Evolutionary conservation across 2,888 invertebrate genomes (phyloP).

Genomic region (Drosophila barbarae): DNA sequence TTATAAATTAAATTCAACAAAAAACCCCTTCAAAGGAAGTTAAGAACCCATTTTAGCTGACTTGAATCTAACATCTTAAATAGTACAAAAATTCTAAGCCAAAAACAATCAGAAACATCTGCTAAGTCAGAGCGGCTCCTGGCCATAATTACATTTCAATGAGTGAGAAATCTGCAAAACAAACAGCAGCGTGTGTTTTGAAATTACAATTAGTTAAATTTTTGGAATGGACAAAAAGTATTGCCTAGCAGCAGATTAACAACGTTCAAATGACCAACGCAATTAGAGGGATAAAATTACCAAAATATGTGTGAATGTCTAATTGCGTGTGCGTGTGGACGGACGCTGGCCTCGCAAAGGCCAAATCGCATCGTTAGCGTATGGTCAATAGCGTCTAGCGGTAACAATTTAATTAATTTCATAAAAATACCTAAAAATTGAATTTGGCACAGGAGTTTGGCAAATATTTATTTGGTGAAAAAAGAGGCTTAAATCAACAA

Average conservation of each 20-base stretch:
- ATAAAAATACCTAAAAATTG: conserved; percentile 1
- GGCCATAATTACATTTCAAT: conserved; percentile 72
- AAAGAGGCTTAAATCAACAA: conserved; percentile 8
- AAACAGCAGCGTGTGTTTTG: conserved; percentile 45
- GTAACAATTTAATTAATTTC: conserved; percentile 7
- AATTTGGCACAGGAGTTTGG: conserved; percentile 2
- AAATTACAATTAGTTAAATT: conserved; percentile 52
- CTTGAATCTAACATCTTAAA: conserved; percentile 8
- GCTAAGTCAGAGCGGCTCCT: conserved; percentile 48
- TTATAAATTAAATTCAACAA: background rate
- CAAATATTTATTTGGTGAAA: conserved; percentile 2
- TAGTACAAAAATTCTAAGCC: conserved; percentile 44
- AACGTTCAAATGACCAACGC: conserved; percentile 59
- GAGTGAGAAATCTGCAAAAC: conserved; percentile 39
- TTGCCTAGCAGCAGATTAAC: conserved; percentile 41
- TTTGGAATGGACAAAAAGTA: conserved; percentile 55
- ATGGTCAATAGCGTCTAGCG: conserved; percentile 2
- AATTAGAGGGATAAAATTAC: conserved; percentile 48
- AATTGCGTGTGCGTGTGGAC: conserved; percentile 1
- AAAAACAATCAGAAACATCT: conserved; percentile 13
- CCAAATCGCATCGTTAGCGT: conserved; percentile 8
- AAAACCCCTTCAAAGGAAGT: background rate
- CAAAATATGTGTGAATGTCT: conserved; percentile 6
- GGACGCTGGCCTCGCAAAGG: background rate
- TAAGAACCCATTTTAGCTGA: too few species aligned